Percentiles rank a stretch among this genome's conserved stretches.
These are phyloP conservation scores for Noturus placidus DNA, from an alignment of 2,113 vertebrate species.

Conservation along the genomic window DNA sequence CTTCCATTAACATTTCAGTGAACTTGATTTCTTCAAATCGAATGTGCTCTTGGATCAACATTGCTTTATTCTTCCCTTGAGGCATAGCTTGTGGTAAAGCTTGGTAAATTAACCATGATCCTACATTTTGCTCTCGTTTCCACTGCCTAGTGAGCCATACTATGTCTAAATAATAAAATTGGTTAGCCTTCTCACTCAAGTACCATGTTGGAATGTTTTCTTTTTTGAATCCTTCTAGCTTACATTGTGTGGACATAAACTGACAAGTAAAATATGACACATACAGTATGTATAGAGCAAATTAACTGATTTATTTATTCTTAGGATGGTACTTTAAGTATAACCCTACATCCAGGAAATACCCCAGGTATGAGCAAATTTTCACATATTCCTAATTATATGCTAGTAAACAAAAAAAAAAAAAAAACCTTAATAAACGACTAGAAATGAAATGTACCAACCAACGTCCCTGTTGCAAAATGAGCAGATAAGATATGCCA, in stretches of 20 bases:
- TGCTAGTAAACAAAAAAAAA: neutral
- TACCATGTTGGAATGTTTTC: neutral
- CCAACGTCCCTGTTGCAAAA: slow-evolving; percentile 6
- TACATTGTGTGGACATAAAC: neutral
- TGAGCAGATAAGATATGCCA: slow-evolving; percentile 44
- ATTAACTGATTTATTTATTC: neutral
- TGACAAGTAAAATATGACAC: neutral
- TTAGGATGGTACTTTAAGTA: neutral
- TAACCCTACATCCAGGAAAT: neutral
- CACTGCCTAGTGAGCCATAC: neutral
- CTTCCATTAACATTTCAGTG: neutral
- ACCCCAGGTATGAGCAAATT: neutral
- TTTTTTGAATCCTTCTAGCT: neutral
- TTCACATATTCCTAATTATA: neutral
- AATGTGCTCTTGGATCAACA: neutral
- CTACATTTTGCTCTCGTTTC: neutral
- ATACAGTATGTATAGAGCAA: neutral
- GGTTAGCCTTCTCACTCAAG: neutral
- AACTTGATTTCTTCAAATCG: neutral
- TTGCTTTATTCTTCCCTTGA: slow-evolving; percentile 3
- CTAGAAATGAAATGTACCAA: slow-evolving; percentile 11
- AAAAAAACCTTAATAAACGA: neutral
- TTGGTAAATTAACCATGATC: slow-evolving; percentile 22
- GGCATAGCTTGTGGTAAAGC: neutral
- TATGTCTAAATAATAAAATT: slow-evolving; percentile 1